phyloP scores from a whole-genome alignment of 2,888 invertebrate genomes.

The Herminia tarsipennalis region DNA sequence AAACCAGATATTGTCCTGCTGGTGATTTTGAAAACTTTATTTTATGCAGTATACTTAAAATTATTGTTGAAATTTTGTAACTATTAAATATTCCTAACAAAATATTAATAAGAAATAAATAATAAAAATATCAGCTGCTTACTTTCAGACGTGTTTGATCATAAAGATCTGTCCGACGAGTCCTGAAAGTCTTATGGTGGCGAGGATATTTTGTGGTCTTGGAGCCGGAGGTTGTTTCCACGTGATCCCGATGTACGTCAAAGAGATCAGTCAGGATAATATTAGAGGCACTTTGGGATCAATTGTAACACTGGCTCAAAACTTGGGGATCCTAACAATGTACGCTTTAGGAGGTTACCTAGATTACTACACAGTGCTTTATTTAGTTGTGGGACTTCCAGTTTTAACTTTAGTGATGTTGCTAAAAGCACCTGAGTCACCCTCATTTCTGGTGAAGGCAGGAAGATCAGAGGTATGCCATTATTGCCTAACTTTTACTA shows the following conservation, averaged over 20 bases:
- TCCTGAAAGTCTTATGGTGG: conserved; percentile 45
- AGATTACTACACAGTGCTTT: conserved; percentile 57
- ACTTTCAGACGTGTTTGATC: conserved; percentile 43
- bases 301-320: conserved; percentile 50
- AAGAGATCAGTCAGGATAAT: conserved; percentile 63
- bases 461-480: conserved; percentile 56
- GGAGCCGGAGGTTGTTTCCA: conserved; percentile 57
- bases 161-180: conserved; percentile 46
- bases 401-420: conserved; percentile 49
- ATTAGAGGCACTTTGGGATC: conserved; percentile 60
- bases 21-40: too few species aligned
- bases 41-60: too few species aligned
- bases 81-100: too few species aligned
- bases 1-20: too few species aligned
- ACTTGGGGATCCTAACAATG: conserved; percentile 56
- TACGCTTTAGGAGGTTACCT: conserved; percentile 62
- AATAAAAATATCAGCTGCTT: too few species aligned
- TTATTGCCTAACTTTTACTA: neutral
- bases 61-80: too few species aligned
- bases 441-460: conserved; percentile 61
- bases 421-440: conserved; percentile 66
- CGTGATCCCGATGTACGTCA: conserved; percentile 60
- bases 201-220: conserved; percentile 53
- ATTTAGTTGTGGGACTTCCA: conserved; percentile 49
- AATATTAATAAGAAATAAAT: too few species aligned